Evolutionary conservation across 2,888 invertebrate genomes (phyloP).

Genomic region (Arrhopalites spinosus): DNA sequence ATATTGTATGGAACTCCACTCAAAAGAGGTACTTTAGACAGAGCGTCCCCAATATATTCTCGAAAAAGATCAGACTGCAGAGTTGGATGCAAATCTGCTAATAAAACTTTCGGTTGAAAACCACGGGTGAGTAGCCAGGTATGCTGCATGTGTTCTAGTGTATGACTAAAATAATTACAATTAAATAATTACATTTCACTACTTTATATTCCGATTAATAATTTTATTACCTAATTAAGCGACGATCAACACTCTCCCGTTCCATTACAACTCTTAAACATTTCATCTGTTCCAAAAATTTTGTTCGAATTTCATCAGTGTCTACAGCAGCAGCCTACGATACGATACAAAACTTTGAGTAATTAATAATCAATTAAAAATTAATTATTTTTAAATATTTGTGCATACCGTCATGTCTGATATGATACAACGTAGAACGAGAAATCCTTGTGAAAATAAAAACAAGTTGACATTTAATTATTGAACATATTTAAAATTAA

Average conservation of each 20-base stretch:
- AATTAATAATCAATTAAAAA: background rate
- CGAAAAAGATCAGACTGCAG: constrained; percentile 39
- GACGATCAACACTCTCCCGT: constrained; percentile 41
- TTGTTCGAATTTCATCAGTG: constrained; percentile 48
- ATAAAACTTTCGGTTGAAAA: constrained; percentile 35
- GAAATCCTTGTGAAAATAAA: constrained; percentile 40
- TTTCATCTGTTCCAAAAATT: constrained; percentile 42
- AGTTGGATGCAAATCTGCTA: constrained; percentile 39
- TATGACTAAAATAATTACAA: constrained; percentile 22
- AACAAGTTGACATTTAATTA: background rate
- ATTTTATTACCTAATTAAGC: constrained; percentile 39
- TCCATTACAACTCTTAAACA: constrained; percentile 42
- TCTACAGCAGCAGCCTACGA: constrained; percentile 49
- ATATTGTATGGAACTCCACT: constrained; percentile 40
- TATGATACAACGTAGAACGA: constrained; percentile 47
- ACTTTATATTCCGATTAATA: background rate
- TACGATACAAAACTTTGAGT: background rate
- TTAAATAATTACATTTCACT: background rate
- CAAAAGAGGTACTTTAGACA: constrained; percentile 46
- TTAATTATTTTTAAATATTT: background rate
- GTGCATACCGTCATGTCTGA: constrained; percentile 49
- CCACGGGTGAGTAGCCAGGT: constrained; percentile 38
- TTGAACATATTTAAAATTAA: background rate
- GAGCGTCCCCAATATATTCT: constrained; percentile 37
- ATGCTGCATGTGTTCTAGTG: constrained; percentile 34